Evolutionary conservation across 2,797 vertebrate species (phyloP).

Genomic region (Staurois parvus): DNA sequence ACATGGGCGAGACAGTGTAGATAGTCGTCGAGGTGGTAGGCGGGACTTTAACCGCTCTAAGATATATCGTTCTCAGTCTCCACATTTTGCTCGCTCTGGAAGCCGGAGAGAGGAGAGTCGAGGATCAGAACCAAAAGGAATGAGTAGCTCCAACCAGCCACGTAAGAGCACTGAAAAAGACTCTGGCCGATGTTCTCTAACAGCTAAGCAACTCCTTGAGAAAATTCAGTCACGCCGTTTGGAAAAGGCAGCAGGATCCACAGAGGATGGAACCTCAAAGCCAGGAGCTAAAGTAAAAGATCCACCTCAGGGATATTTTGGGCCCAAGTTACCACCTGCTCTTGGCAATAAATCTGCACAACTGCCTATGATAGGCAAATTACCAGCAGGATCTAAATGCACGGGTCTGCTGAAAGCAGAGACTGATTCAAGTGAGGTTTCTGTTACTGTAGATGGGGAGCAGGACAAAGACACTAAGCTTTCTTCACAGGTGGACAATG

Average conservation of each 20-base stretch:
- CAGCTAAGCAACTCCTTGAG: conserved; percentile 91
- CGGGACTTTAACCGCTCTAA: conserved; percentile 93
- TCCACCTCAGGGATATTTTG: conserved; percentile 96
- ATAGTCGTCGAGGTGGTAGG: conserved; percentile 75
- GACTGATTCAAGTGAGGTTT: conserved; percentile 79
- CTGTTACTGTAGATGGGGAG: conserved; percentile 68
- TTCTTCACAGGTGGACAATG: conserved; percentile 65
- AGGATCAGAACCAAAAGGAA: conserved; percentile 72
- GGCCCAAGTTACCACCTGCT: conserved; percentile 92
- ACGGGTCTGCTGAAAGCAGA: conserved; percentile 80
- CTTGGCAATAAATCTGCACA: conserved; percentile 90
- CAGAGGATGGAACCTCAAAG: conserved; percentile 82
- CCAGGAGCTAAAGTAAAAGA: conserved; percentile 93
- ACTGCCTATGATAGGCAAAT: conserved; percentile 93
- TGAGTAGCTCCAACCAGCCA: conserved; percentile 67
- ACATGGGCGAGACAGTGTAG: conserved; percentile 80
- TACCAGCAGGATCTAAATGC: conserved; percentile 87
- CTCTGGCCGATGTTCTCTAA: conserved; percentile 89
- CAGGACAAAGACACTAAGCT: conserved; percentile 72
- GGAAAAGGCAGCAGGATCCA: conserved; percentile 73
- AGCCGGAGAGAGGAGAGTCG: conserved; percentile 67
- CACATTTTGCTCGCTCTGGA: conserved; percentile 79
- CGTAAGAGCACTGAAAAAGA: conserved; percentile 72
- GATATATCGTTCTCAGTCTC: conserved; percentile 95
- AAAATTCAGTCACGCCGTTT: conserved; percentile 90